Evolutionary conservation across 2,113 vertebrate genomes (phyloP).

Genomic region (Lontra canadensis): DNA sequence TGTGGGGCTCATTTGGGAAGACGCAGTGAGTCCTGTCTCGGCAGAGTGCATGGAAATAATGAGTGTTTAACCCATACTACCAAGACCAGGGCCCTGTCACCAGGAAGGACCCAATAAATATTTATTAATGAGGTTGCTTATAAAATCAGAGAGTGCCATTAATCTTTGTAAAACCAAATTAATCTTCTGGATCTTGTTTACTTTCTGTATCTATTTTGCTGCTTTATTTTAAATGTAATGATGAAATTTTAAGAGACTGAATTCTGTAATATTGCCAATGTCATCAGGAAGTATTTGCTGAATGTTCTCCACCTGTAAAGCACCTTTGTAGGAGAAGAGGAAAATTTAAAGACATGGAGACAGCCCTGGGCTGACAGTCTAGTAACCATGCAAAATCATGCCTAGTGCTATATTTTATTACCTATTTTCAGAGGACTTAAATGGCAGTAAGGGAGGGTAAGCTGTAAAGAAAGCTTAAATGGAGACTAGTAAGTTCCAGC

Average conservation of each 20-base stretch:
- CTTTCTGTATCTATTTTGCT: neutral
- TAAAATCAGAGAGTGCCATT: neutral
- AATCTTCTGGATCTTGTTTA: neutral
- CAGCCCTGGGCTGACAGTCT: neutral
- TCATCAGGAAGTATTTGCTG: neutral
- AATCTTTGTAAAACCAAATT: constrained; percentile 42
- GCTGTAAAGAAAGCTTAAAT: neutral
- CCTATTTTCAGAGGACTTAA: neutral
- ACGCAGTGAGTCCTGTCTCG: neutral
- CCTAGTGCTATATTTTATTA: neutral
- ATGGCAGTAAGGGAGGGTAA: neutral
- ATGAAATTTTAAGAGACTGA: neutral
- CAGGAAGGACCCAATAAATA: neutral
- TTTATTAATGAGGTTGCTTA: neutral
- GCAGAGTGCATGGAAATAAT: neutral
- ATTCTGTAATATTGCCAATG: neutral
- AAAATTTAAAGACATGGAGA: neutral
- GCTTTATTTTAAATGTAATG: constrained; percentile 8
- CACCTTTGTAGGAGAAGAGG: neutral
- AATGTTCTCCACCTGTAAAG: neutral
- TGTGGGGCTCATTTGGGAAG: neutral
- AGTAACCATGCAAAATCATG: neutral
- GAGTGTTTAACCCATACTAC: neutral
- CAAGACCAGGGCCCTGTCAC: neutral
- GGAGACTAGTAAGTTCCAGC: neutral